These are phyloP conservation scores for Stegodyphus mimosarum DNA, from an alignment of 1,140 invertebrate species.

Conservation along the genomic window DNA sequence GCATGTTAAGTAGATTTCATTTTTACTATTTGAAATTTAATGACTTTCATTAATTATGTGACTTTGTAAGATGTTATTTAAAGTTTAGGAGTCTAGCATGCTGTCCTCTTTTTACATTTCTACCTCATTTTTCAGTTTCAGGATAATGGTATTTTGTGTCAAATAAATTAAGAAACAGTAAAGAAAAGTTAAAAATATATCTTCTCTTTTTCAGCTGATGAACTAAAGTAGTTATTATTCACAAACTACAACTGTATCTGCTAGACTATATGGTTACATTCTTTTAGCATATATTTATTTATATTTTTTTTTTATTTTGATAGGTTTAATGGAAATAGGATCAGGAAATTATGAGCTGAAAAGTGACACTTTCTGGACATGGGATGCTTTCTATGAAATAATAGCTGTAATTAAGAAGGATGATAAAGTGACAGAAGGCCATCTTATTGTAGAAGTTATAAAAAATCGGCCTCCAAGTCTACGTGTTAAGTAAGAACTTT, in stretches of 20 bases:
- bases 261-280: no score
- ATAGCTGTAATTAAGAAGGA: constrained; percentile 34
- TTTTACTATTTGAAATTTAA: no score
- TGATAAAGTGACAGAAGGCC: constrained; percentile 25
- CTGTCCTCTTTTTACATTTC: no score
- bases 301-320: neutral
- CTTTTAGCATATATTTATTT: no score
- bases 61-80: no score
- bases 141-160: no score
- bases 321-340: constrained; percentile 38
- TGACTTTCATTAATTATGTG: no score
- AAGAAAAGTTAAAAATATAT: neutral
- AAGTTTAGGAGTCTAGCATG: no score
- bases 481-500: constrained; percentile 25
- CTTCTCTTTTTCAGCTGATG: neutral
- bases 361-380: constrained; percentile 18
- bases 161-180: neutral
- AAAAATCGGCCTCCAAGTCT: constrained; percentile 36
- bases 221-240: no score
- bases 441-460: constrained; percentile 36
- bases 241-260: neutral
- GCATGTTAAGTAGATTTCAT: no score
- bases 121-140: no score
- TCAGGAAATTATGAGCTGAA: constrained; percentile 25
- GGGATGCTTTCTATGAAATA: constrained; percentile 17